Evolutionary conservation across 2,888 invertebrate genomes (phyloP).

Genomic region (Acrobasis repandana): DNA sequence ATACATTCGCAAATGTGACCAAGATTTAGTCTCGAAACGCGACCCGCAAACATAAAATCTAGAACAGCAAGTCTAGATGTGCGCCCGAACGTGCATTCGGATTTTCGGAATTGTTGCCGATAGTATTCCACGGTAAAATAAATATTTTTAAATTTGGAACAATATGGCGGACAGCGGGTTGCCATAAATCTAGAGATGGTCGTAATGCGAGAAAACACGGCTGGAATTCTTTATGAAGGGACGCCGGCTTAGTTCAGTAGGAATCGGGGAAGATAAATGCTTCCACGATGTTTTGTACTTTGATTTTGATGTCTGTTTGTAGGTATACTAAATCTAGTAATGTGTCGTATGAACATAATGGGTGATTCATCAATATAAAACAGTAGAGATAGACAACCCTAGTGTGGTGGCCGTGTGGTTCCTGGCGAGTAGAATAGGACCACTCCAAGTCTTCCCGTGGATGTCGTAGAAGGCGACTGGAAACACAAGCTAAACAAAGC

Average conservation of each 20-base stretch:
- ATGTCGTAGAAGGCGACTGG: too few relatives aligned
- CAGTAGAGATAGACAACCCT: too few relatives aligned
- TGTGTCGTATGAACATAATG: too few relatives aligned
- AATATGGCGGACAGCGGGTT: conserved; percentile 77
- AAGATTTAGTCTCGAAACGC: conserved; percentile 42
- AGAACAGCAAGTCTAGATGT: conserved; percentile 51
- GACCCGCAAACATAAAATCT: conserved; percentile 53
- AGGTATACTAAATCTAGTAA: too few relatives aligned
- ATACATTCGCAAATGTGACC: conserved; percentile 32
- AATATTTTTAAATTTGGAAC: conserved; percentile 79
- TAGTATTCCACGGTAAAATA: conserved; percentile 58
- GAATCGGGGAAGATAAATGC: conserved; percentile 55
- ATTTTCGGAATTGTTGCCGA: conserved; percentile 41
- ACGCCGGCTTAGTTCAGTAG: conserved; percentile 50
- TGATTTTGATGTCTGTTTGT: conserved; percentile 33
- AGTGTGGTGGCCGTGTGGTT: too few relatives aligned
- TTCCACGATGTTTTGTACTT: conserved; percentile 26
- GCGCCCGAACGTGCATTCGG: conserved; percentile 46
- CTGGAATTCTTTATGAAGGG: conserved; percentile 77
- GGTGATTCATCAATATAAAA: too few relatives aligned
- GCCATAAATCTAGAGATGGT: conserved; percentile 77
- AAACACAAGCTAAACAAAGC: too few relatives aligned
- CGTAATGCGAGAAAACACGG: conserved; percentile 74
- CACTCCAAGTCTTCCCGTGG: too few relatives aligned
- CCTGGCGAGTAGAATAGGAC: too few relatives aligned